Evolutionary conservation across 2,888 invertebrate species (phyloP).

Genomic region (Drosophila longiperda): DNA sequence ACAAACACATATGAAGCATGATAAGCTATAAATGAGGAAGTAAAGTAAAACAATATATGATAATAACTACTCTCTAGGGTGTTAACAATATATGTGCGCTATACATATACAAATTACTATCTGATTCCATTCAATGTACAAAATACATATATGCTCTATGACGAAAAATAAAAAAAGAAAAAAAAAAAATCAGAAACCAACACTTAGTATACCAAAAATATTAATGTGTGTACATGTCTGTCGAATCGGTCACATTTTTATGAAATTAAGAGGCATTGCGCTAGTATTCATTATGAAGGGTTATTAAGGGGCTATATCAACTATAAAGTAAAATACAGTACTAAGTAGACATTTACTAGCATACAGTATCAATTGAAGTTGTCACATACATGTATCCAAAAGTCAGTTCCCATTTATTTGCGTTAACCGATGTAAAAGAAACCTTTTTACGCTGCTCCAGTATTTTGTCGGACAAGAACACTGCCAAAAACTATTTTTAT

Average conservation of each 20-base stretch:
- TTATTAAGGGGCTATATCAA: neutral
- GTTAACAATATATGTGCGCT: slow-evolving; percentile 36
- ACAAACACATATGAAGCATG: slow-evolving; percentile 27
- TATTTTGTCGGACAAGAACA: slow-evolving; percentile 25
- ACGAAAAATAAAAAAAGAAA: slow-evolving; percentile 32
- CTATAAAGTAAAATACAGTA: neutral
- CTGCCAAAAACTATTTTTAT: slow-evolving; percentile 39
- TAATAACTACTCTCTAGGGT: slow-evolving; percentile 39
- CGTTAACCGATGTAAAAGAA: slow-evolving; percentile 5
- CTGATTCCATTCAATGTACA: slow-evolving; percentile 74
- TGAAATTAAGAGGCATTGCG: slow-evolving; percentile 8
- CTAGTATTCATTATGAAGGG: slow-evolving; percentile 7
- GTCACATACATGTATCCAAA: slow-evolving; percentile 6
- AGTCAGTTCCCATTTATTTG: slow-evolving; percentile 18
- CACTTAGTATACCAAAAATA: slow-evolving; percentile 13
- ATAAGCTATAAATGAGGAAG: slow-evolving; percentile 13
- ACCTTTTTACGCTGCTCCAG: neutral
- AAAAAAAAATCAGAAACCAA: slow-evolving; percentile 6
- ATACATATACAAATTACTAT: slow-evolving; percentile 20
- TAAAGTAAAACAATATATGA: slow-evolving; percentile 21
- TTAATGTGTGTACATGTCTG: slow-evolving; percentile 15
- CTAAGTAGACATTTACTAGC: slow-evolving; percentile 1
- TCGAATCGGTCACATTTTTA: slow-evolving; percentile 11
- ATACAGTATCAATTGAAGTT: slow-evolving; percentile 1
- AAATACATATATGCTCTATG: slow-evolving; percentile 49